phyloP scores from a whole-genome alignment of 2,113 vertebrate species.

The Taurulus bubalis region DNA sequence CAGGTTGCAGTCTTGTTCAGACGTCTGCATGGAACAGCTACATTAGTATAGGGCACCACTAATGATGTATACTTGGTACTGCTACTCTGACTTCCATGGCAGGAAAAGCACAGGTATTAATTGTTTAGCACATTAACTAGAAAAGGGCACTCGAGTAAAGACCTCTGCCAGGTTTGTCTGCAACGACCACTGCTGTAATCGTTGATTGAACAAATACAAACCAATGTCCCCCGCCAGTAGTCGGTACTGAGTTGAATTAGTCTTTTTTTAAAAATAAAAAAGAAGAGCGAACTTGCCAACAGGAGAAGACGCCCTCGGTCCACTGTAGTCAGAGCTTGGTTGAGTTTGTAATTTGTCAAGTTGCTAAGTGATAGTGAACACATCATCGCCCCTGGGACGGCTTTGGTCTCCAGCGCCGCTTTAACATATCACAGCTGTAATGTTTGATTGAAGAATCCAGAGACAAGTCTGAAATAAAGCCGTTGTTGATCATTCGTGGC shows the following conservation, averaged over 20 bases:
- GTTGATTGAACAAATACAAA: background rate
- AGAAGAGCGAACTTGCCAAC: background rate
- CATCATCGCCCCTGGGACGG: background rate
- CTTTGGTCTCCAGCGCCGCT: background rate
- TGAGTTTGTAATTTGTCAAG: background rate
- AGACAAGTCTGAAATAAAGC: background rate
- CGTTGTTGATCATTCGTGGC: background rate
- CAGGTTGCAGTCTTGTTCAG: conserved; percentile 16
- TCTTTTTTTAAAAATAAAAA: background rate
- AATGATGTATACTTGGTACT: conserved; percentile 7
- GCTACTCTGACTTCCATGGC: background rate
- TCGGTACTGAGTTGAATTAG: background rate
- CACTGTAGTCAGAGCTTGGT: background rate
- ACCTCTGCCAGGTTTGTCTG: background rate
- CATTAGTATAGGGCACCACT: background rate
- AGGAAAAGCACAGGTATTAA: background rate
- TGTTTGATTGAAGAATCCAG: background rate
- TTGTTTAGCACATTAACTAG: background rate
- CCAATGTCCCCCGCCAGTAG: background rate
- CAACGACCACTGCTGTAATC: background rate
- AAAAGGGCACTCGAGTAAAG: background rate
- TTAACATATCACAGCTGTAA: background rate
- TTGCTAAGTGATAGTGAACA: background rate
- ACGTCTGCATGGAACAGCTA: background rate
- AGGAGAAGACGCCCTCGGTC: background rate